Conservation (phyloP, 2,797 vertebrate species). For the Pangasius sanitwongsei region DNA sequence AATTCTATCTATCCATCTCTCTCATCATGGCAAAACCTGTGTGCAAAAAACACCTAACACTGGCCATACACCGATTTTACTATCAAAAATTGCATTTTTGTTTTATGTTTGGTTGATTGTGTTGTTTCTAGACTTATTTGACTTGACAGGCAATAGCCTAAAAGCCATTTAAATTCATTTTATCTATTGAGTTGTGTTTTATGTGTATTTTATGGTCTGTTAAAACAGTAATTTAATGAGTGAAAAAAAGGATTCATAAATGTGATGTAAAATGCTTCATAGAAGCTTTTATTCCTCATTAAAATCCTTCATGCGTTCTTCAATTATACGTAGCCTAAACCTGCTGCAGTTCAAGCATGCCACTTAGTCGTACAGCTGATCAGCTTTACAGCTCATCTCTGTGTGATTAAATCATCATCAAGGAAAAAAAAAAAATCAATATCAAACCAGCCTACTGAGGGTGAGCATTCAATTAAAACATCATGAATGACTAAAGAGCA, state of each 20-base stretch:
- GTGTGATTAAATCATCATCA: not conserved
- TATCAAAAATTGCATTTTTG: not conserved
- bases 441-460: not conserved
- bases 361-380: not conserved
- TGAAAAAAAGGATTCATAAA: constrained; percentile 10
- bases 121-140: not conserved
- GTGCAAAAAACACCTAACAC: not conserved
- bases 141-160: not conserved
- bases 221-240: not conserved
- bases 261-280: not conserved
- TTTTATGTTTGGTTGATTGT: not conserved
- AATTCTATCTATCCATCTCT: not conserved
- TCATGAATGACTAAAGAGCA: not conserved
- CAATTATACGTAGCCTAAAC: not conserved
- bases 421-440: not conserved
- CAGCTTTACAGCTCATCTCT: constrained; percentile 4
- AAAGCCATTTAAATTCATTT: not conserved
- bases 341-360: not conserved
- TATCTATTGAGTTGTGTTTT: not conserved
- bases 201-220: not conserved
- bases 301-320: not conserved
- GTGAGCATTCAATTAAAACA: constrained; percentile 5
- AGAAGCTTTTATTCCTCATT: not conserved
- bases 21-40: not conserved
- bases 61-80: not conserved